Base-by-base conservation (phyloP, 2,113 vertebrate species). In the Caloenas nicobarica region DNA sequence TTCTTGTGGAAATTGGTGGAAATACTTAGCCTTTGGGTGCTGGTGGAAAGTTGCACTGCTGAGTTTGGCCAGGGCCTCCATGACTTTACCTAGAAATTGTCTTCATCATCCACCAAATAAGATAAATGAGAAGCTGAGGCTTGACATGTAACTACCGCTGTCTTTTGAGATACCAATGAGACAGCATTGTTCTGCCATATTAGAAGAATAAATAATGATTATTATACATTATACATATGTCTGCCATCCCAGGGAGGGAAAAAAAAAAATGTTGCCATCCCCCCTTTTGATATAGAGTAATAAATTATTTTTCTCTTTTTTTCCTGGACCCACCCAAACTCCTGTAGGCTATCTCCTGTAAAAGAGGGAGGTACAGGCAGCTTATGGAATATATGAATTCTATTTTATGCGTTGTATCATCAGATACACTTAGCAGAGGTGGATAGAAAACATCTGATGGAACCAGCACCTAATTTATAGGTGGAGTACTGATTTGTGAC, bases 1-100 rank as follows among this genome's bases (percentile, higher is more conserved):
- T 96, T 91, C 73, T 93, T 96, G 86, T 87, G 88, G 73, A 88
- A 92, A 90, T 81, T 40, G 50, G 34, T 91, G 92, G 80, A 96
- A 94, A 96, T 62, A 84, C 38, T 89, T 38, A 92, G 62, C 74
- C 61, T 85, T 84, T 72, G 53, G 42, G 44, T 81, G 62, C 36
- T 87, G 69, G n/a, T 91, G 70, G 93, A 93, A 95, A 91, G 53
- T 72, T 62, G 44, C 56, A 66, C 83, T 81, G 73, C 73, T 76
- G 83, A 93, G 23, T 92, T 96, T 91, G 65, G 65, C 44, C 72
- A 42, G 64, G 72, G 16, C 13, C 38, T 78, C 50, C 22, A 15
- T 2, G 19, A 5, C n/a, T 86, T 81, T n/a, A 62, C 83, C 90
- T 93, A 58, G 26, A 54, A 88, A 84, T 92, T 72, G n/a, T 57